Base-by-base conservation (phyloP, 2,113 vertebrate genomes). In the Cololabis saira region DNA sequence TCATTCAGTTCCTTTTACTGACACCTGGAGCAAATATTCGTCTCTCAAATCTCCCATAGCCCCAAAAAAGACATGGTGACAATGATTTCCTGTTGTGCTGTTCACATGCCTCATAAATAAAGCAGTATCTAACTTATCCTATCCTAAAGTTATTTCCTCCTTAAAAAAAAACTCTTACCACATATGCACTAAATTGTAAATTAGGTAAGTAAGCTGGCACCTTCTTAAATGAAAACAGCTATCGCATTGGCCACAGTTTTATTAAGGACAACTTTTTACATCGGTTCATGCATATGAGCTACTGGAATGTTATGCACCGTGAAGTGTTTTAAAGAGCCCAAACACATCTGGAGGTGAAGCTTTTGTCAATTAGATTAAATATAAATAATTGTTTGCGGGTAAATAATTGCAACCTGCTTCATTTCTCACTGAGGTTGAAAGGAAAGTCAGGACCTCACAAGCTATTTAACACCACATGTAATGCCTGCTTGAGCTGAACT, bases 361-460 rank as follows among this genome's bases (percentile, higher is more conserved):
- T 79, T 74, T 83, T 63, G 70, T 80, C 77, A 86, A 42, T 85
- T 80, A 59, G 40, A 63, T 56, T 27, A 62, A 76, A 75, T 60
- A 69, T 68, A 76, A 86, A 83, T 88, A 67, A 82, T 72, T 84
- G 74, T 67, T 64, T 30, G 68, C 13, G 73, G 80, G 74, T 74
- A 16, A 59, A 82, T 88, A 71, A 83, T 88, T 65, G 72, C 74
- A 71, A 67, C 64, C 49, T 14, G 59, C 62, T 43, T 53, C 54
- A 19, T 68, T 86, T 67, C 21, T 17, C 12, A 10, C 44, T 45
- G 37, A 67, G 74, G 64, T 80, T 85, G 45, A 80, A 71, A 82
- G 75, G 48, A 48, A 33, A 81, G 60, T 75, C 45, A 54, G 71
- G 81, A 76, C 80, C 75, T 75, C 78, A 80, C 73, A 80, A 65